Base-by-base conservation (phyloP, 2,113 vertebrate genomes). In the Ciconia stormi region DNA sequence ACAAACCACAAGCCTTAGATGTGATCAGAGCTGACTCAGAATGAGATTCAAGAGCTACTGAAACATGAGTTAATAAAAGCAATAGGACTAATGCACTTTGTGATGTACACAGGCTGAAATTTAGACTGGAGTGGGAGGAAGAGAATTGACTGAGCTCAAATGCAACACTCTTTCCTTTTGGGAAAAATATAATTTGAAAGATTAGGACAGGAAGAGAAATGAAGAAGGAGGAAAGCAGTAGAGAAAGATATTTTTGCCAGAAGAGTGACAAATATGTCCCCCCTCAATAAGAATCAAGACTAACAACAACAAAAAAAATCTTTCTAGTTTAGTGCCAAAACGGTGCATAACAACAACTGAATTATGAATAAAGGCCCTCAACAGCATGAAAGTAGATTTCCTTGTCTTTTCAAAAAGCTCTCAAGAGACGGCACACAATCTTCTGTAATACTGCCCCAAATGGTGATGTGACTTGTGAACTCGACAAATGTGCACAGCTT, bases 351-450 rank as follows among this genome's bases (percentile, higher is more conserved):
- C 36, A 96, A 30, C 47, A 63, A 77, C 12, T 96, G 70, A 97
- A 96, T 95, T 94, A 95, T 96, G 67, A 77, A 96, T 96, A 78
- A 52, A 78, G 59, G 25, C n/a, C 32, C 18, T 67, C 49, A 93
- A 90, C n/a, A 94, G 26, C 58, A n/a, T 44, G 32, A 89, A 96
- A 97, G 86, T 84, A 56, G 53, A 80, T 94, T 97, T 94, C 69
- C 93, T 92, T 93, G 85, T 94, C 26, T 88, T 78, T 89, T 79
- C 49, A 65, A 61, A 91, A 84, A 94, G 25, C 42, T 42, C 78
- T 89, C 74, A 67, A 84, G 87, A 90, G 94, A 87, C n/a, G 84
- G 16, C 13, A 73, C 38, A 67, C 27, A 59, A 29, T 70, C 42
- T 85, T 86, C 82, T 83, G 53, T 79, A 73, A 49, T 89, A 50